A percentile compares a stretch with the other conserved stretches of the same genome.
phyloP scores from a whole-genome alignment of 2,797 vertebrate genomes.

The Myotis planiceps region DNA sequence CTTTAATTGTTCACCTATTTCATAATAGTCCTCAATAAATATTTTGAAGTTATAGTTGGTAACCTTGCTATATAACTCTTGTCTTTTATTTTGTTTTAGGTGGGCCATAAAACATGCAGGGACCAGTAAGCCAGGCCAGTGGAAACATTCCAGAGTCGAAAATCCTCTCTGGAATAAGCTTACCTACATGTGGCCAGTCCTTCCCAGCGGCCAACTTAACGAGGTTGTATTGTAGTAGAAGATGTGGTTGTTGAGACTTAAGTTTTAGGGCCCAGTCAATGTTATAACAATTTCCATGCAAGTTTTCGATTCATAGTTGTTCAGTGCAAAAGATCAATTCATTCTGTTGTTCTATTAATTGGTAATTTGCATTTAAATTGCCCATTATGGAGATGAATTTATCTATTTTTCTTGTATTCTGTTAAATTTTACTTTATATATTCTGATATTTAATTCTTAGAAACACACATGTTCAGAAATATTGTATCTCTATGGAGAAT shows the following conservation, averaged over 20 bases:
- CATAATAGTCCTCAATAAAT: neutral
- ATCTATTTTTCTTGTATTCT: neutral
- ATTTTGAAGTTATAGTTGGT: neutral
- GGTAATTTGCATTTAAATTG: neutral
- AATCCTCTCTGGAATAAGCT: slow-evolving; percentile 81
- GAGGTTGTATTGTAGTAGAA: neutral
- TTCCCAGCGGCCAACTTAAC: slow-evolving; percentile 69
- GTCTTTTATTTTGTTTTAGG: slow-evolving; percentile 63
- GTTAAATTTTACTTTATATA: slow-evolving; percentile 11
- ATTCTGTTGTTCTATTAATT: slow-evolving; percentile 4
- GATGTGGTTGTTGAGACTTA: neutral
- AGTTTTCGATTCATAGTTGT: neutral
- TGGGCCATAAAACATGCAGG: slow-evolving; percentile 79
- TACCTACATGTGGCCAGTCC: slow-evolving; percentile 64
- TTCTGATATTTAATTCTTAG: slow-evolving; percentile 43
- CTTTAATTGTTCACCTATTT: neutral
- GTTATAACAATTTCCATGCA: neutral
- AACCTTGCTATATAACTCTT: neutral
- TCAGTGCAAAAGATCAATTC: neutral
- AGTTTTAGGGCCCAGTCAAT: neutral
- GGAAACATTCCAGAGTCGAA: slow-evolving; percentile 75
- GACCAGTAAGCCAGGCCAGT: slow-evolving; percentile 60
- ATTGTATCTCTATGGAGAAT: neutral
- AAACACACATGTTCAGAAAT: neutral
- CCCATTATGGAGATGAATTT: neutral